Percentiles rank a stretch among this genome's conserved stretches.
Conservation (phyloP, 2,113 vertebrate species). For the Lanius ludovicianus region DNA sequence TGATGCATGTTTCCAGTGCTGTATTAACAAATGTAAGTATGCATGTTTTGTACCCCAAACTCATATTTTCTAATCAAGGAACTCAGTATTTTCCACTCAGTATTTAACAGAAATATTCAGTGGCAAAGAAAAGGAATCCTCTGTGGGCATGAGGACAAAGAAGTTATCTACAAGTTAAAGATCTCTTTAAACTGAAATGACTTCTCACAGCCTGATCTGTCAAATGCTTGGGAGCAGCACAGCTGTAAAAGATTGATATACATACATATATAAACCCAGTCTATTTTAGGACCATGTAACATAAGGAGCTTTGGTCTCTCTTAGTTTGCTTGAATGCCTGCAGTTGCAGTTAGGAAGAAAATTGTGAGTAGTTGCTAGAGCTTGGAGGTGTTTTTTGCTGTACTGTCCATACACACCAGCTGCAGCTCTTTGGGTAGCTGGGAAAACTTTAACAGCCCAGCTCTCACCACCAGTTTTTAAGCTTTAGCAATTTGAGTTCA, state of each 20-base stretch:
- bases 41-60: neutral
- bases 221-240: neutral
- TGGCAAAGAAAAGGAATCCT: neutral
- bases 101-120: neutral
- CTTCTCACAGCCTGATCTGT: neutral
- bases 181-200: neutral
- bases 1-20: neutral
- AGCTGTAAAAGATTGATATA: neutral
- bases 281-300: neutral
- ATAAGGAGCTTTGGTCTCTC: neutral
- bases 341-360: neutral
- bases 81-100: neutral
- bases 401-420: neutral
- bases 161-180: neutral
- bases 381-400: neutral
- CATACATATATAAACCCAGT: neutral
- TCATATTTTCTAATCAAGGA: neutral
- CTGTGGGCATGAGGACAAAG: neutral
- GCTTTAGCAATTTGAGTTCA: neutral
- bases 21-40: neutral
- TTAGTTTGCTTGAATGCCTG: neutral
- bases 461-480: neutral
- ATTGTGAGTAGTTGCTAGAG: neutral
- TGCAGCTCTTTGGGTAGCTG: fast-evolving
- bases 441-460: neutral